These are phyloP conservation scores for Myrmecobius fasciatus DNA, from an alignment of 2,113 vertebrate genomes.

Conservation along the genomic window DNA sequence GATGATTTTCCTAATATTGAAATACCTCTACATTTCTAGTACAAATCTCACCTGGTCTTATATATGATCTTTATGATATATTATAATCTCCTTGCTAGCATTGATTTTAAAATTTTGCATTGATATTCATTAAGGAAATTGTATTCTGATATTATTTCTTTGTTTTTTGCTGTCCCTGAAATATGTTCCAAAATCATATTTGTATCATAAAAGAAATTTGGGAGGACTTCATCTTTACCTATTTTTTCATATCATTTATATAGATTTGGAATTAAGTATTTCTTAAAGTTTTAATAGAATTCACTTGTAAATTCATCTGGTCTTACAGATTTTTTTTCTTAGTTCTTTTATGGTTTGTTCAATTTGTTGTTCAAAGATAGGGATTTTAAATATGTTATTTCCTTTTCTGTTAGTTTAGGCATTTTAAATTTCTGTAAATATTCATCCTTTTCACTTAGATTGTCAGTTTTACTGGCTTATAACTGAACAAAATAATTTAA, in stretches of 20 bases:
- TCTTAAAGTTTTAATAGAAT: neutral
- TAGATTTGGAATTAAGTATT: neutral
- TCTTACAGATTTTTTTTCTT: neutral
- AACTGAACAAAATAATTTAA: neutral
- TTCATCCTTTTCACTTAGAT: neutral
- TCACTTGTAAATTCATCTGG: neutral
- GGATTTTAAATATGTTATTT: neutral
- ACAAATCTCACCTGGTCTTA: neutral
- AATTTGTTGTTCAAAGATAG: neutral
- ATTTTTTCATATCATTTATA: neutral
- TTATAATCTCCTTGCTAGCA: neutral
- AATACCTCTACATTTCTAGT: neutral
- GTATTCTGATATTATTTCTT: neutral
- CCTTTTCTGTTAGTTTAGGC: neutral
- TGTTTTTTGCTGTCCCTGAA: neutral
- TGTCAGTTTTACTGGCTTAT: no score
- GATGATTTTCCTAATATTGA: neutral
- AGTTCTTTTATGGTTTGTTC: neutral
- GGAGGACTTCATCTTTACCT: neutral
- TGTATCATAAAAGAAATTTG: neutral
- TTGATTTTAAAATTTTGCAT: neutral
- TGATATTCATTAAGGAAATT: neutral
- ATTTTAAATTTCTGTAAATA: neutral
- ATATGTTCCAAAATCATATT: neutral
- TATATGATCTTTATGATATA: neutral